Conservation (phyloP, 2,797 vertebrate species). For the Petrocephalus sullivani region DNA sequence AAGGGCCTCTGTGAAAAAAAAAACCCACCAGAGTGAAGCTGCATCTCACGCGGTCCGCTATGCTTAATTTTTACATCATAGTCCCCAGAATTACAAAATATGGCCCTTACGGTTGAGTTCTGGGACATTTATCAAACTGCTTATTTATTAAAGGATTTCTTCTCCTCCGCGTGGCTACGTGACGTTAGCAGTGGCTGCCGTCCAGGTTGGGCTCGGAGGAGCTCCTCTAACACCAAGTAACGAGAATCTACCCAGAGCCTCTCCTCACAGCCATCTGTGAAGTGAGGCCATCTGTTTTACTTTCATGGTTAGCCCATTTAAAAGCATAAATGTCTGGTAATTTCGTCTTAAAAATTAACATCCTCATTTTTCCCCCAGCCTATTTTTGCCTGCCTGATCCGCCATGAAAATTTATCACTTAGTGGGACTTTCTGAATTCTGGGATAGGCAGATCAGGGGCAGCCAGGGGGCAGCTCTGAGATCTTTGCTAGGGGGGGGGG, state of each 20-base stretch:
- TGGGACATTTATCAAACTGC: neutral
- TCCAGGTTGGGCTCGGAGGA: neutral
- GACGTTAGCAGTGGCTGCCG: neutral
- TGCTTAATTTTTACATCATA: neutral
- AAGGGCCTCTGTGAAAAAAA: neutral
- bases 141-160: neutral
- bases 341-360: neutral
- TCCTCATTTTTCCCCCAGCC: neutral
- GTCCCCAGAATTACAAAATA: neutral
- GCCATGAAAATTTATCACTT: neutral
- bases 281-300: neutral
- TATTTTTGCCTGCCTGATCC: neutral
- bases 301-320: neutral
- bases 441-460: neutral
- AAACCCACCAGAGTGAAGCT: neutral
- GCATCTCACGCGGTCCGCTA: neutral
- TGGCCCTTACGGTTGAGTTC: neutral
- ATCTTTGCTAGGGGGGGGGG: conserved; percentile 5
- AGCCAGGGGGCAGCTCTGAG: neutral
- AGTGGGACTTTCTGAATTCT: neutral
- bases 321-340: neutral
- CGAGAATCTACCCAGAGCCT: neutral
- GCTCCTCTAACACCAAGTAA: neutral
- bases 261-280: neutral
- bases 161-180: neutral